Conservation (phyloP, 2,888 invertebrate species). For the Brachylomia viminalis region DNA sequence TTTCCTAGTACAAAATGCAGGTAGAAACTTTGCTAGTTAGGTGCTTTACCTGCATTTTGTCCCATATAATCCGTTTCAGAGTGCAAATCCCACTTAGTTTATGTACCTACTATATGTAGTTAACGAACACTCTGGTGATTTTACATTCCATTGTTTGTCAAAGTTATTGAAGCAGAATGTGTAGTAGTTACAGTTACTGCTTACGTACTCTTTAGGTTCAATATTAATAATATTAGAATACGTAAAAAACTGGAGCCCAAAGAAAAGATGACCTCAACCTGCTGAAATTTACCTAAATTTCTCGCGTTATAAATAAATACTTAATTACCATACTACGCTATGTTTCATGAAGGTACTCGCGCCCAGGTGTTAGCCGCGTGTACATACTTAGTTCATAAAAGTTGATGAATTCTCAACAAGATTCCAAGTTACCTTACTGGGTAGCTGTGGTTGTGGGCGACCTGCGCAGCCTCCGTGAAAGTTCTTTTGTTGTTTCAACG, state of each 20-base stretch:
- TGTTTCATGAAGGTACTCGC: constrained; percentile 15
- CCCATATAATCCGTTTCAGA: neutral
- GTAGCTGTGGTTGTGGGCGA: constrained; percentile 2
- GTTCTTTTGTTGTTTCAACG: constrained; percentile 57
- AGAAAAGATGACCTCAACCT: neutral
- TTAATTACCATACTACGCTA: neutral
- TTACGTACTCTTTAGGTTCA: neutral
- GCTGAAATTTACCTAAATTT: neutral
- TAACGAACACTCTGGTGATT: neutral
- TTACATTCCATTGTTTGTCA: neutral
- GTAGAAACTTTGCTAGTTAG: too few species aligned
- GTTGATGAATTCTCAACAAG: constrained; percentile 59
- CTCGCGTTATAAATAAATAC: constrained; percentile 13
- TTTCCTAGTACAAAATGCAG: too few species aligned
- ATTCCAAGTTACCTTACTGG: constrained; percentile 38
- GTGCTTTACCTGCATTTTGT: too few species aligned
- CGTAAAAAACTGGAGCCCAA: neutral
- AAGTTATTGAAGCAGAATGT: neutral
- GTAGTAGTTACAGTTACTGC: neutral
- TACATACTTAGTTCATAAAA: constrained; percentile 55
- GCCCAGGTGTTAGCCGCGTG: constrained; percentile 47
- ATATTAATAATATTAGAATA: neutral
- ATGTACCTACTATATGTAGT: neutral
- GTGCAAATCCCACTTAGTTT: neutral
- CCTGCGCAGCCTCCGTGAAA: constrained; percentile 35